Evolutionary conservation across 2,113 vertebrate species (phyloP), one percentile per base, ranked within the genome.

Genomic region (Gopherus evgoodei): DNA sequence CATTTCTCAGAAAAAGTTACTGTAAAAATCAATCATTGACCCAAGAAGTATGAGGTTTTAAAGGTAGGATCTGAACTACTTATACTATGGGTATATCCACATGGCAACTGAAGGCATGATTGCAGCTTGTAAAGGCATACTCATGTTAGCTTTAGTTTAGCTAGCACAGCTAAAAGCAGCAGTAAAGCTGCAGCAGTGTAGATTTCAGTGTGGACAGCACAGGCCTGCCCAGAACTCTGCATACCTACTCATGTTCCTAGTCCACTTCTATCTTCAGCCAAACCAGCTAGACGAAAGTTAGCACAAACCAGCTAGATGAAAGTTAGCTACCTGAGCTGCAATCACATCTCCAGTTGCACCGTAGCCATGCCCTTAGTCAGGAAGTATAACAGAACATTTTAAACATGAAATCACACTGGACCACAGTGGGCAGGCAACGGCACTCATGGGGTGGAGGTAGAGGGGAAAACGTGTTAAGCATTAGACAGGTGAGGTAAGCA

Each of bases 1-100:
- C 59, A 86, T 88, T 90, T 85, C 90, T 89, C 53, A 90, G 92
- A 91, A 90, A 29, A 22, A 91, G 88, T 89, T 83, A 83, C 42
- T 54, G 13, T 17, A 90, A 31, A 62, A 93, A 93, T 42, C 91
- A 93, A 27, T 92, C 82, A 96, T 42, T 13, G 82, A 75, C 27
- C 56, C 54, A 17, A 29, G 24, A 83, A 95, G 24, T 1, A 0
- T 56, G 12, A 78, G 88, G 31, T 91, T 92, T 92, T 83, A 79
- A 78, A 27, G 86, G 25, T 72, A 93, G 90, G 31, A 31, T 35
- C 12, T n/a, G 14, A n/a, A n/a, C 10, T 19, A n/a, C 31, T n/a
- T n/a, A 69, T 17, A 38, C 65, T 17, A n/a, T 19, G 31, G 35
- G 17, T n/a, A 38, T 21, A 35, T 69, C 35, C 35, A 69, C 13